Conservation (phyloP, 2,113 vertebrate genomes). For the Oncorhynchus mykiss region DNA sequence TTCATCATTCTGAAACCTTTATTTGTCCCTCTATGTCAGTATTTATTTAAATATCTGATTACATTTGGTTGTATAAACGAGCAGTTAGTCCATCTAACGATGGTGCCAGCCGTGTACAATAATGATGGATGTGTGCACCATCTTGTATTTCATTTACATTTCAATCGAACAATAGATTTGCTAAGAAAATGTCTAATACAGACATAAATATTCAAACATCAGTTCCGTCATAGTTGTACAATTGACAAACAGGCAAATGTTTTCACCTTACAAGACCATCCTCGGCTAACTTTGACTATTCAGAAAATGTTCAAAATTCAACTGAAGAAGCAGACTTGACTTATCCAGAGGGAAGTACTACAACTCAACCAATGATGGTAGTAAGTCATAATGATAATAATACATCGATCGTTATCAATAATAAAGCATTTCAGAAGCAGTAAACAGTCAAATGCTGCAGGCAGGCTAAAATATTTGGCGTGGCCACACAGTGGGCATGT, state of each 20-base stretch:
- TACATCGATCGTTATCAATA: constrained; percentile 65
- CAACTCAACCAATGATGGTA: constrained; percentile 86
- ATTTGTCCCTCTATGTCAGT: constrained; percentile 76
- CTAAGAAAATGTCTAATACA: constrained; percentile 99
- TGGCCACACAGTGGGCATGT: constrained; percentile 96
- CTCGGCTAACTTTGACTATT: constrained; percentile 84
- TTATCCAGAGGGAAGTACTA: constrained; percentile 69
- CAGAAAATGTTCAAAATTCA: constrained; percentile 65
- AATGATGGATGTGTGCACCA: constrained; percentile 91
- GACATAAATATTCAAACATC: constrained; percentile 98
- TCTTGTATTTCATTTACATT: constrained; percentile 97
- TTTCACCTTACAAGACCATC: constrained; percentile 73
- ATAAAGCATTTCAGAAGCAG: constrained; percentile 84
- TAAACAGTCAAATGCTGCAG: constrained; percentile 86
- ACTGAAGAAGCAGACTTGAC: constrained; percentile 53
- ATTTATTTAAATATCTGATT: constrained; percentile 82
- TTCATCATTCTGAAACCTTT: constrained; percentile 84
- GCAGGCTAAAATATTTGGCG: constrained; percentile 91
- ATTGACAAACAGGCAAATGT: constrained; percentile 88
- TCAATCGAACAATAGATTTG: constrained; percentile 99
- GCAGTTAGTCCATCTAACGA: constrained; percentile 94
- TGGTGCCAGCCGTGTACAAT: constrained; percentile 96
- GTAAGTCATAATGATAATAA: constrained; percentile 82
- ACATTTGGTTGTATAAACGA: constrained; percentile 92
- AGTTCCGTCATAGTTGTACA: constrained; percentile 91